Conservation (phyloP, 1,140 invertebrate genomes). For the Eriocheir sinensis region DNA sequence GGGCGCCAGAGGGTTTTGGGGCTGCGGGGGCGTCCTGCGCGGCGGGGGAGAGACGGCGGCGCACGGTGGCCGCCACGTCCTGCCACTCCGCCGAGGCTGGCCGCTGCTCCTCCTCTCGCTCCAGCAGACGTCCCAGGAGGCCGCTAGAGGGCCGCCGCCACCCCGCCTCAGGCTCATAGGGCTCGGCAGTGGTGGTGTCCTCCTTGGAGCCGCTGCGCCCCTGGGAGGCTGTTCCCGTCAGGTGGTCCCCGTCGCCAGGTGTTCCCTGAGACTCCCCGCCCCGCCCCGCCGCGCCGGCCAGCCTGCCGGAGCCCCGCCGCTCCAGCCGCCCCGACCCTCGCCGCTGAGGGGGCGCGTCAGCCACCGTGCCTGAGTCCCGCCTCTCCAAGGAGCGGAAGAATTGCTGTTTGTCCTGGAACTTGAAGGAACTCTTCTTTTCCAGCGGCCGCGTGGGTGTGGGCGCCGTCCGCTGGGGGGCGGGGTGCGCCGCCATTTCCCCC, state of each 20-base stretch:
- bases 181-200: not conserved
- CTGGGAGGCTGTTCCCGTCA: no score
- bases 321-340: not conserved
- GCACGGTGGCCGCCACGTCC: conserved; percentile 54
- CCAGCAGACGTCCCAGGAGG: conserved; percentile 32
- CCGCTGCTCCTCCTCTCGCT: conserved; percentile 41
- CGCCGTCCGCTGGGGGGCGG: not conserved
- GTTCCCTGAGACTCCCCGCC: no score
- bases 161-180: not conserved
- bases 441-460: not conserved
- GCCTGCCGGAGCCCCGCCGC: no score
- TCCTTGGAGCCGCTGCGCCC: no score
- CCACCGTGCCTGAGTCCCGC: conserved; percentile 21
- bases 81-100: conserved; percentile 64
- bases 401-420: conserved; percentile 51
- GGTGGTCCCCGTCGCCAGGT: no score
- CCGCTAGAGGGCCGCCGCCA: conserved; percentile 8
- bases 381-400: conserved; percentile 41
- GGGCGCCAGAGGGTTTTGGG: not conserved
- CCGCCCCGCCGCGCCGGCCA: no score
- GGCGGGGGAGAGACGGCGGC: conserved; percentile 51
- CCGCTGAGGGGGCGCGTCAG: not conserved
- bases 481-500: not conserved
- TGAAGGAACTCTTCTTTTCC: conserved; percentile 52
- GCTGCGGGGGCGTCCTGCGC: not conserved